Percentiles rank a stretch among this genome's conserved stretches.
These are phyloP conservation scores for Argyrosomus japonicus DNA, from an alignment of 2,113 vertebrate genomes.

Conservation along the genomic window DNA sequence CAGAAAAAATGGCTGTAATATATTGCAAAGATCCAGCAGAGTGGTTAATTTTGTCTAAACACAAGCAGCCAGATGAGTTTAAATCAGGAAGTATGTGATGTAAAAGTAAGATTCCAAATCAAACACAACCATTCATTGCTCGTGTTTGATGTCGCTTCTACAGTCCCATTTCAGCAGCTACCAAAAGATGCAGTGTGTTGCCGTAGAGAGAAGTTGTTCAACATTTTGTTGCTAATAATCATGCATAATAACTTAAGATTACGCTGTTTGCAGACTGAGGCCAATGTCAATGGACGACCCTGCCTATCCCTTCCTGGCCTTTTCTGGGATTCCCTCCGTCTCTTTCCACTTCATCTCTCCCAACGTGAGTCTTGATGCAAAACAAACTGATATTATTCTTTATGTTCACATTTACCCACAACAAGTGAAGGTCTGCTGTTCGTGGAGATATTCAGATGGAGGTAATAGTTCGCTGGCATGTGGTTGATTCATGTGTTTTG, in stretches of 20 bases:
- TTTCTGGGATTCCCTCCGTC: conserved; percentile 92
- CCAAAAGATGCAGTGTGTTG: too few relatives aligned
- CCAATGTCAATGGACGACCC: conserved; percentile 88
- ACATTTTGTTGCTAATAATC: background rate
- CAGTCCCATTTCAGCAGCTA: too few relatives aligned
- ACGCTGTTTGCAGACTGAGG: conserved; percentile 71
- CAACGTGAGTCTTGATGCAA: conserved; percentile 63
- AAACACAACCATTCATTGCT: too few relatives aligned
- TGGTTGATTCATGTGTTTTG: background rate
- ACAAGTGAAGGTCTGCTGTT: background rate
- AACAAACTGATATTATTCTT: background rate
- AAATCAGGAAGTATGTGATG: too few relatives aligned
- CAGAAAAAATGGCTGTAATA: too few relatives aligned
- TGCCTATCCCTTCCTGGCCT: conserved; percentile 90
- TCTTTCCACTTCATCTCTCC: conserved; percentile 88
- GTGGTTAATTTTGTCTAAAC: too few relatives aligned
- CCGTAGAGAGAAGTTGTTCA: too few relatives aligned
- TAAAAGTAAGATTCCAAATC: too few relatives aligned
- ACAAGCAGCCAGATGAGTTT: too few relatives aligned
- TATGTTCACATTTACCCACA: background rate
- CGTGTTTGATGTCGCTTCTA: too few relatives aligned
- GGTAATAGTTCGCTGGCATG: background rate
- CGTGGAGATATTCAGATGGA: too few relatives aligned
- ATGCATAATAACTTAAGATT: background rate
- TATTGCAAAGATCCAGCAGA: too few relatives aligned